Evolutionary conservation across 1,140 invertebrate genomes (phyloP).

Genomic region (Neodiprion virginianus): DNA sequence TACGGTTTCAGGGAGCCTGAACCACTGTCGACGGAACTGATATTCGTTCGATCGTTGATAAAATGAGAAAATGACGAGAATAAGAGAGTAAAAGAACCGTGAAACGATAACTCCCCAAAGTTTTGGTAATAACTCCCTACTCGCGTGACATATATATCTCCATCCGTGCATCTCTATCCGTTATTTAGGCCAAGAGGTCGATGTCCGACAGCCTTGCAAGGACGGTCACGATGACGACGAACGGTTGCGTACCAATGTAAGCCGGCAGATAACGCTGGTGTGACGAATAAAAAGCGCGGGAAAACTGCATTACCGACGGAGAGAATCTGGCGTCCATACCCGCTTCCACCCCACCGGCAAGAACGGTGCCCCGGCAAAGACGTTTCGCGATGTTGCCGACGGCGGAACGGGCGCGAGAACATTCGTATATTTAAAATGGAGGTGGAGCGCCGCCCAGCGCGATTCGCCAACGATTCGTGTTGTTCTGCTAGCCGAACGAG

Average conservation of each 20-base stretch:
- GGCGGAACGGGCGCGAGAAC: not conserved
- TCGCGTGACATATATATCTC: not conserved
- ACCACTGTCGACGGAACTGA: too few relatives aligned
- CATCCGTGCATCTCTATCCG: not conserved
- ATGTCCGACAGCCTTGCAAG: slow-evolving; percentile 60
- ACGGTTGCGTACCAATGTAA: not conserved
- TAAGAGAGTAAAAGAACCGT: too few relatives aligned
- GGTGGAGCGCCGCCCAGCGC: not conserved
- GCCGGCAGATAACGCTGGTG: slow-evolving; percentile 30
- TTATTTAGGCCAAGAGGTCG: slow-evolving; percentile 50
- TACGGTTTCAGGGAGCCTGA: too few relatives aligned
- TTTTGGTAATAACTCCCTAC: too few relatives aligned
- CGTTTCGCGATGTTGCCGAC: slow-evolving; percentile 16
- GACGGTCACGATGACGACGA: slow-evolving; percentile 37
- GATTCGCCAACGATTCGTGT: not conserved
- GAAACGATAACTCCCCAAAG: too few relatives aligned
- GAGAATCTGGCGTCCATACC: not conserved
- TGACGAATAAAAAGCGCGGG: not conserved
- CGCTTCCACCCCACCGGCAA: not conserved
- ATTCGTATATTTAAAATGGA: not conserved
- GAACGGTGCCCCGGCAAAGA: not conserved
- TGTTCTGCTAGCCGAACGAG: too few relatives aligned
- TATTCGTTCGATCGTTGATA: too few relatives aligned
- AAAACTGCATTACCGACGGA: not conserved
- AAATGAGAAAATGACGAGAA: too few relatives aligned